phyloP scores from a whole-genome alignment of 1,140 invertebrate species.

The Pachyrhynchus sulphureomaculatus region DNA sequence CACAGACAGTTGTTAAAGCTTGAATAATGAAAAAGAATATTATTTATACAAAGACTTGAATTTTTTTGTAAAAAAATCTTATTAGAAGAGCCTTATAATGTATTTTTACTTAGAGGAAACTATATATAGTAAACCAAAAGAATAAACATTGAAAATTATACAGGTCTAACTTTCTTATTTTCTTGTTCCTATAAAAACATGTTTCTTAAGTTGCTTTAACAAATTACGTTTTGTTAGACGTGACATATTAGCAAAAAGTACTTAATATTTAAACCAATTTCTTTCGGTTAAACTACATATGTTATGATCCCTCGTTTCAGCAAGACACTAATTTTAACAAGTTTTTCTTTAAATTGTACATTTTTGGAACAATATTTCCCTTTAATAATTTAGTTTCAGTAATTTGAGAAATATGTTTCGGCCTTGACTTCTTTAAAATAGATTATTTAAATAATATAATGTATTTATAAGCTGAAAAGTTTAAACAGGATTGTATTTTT shows the following conservation, averaged over 20 bases:
- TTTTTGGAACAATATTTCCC: background rate
- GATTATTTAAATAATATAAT: constrained; percentile 11
- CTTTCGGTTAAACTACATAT: too few species aligned
- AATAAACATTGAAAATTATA: background rate
- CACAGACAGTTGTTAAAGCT: constrained; percentile 4
- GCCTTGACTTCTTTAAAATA: constrained; percentile 12
- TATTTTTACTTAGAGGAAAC: background rate
- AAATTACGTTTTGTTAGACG: too few species aligned
- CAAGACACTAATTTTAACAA: too few species aligned
- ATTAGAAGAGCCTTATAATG: background rate
- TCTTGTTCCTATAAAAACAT: constrained; percentile 9
- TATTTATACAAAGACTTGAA: constrained; percentile 1
- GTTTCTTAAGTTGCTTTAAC: background rate
- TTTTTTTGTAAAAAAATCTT: background rate
- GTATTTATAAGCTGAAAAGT: constrained; percentile 23
- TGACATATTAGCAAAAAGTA: too few species aligned
- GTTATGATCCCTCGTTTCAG: too few species aligned
- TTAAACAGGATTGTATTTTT: constrained; percentile 31
- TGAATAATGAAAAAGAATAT: background rate
- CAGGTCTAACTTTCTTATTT: constrained; percentile 5
- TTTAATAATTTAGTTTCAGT: background rate
- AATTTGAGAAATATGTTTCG: background rate
- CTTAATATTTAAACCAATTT: too few species aligned
- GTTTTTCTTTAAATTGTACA: too few species aligned
- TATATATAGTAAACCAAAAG: background rate